Percentiles rank a stretch among this genome's conserved stretches.
Conservation (phyloP, 2,888 invertebrate genomes). For the Chirona hameri region DNA sequence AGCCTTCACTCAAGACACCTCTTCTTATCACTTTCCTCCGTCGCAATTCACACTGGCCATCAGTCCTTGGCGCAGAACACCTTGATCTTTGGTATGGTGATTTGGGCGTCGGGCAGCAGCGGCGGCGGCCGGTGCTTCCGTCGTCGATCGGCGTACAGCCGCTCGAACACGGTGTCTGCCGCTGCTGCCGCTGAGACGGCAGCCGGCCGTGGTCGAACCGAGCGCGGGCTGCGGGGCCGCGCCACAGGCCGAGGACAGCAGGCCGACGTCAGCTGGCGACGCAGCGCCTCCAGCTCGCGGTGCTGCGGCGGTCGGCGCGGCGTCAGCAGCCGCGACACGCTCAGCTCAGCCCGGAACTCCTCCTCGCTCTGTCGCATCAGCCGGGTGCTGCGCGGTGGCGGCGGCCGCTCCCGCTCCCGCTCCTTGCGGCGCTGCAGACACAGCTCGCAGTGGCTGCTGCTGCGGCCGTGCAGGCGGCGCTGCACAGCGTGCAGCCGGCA, state of each 20-base stretch:
- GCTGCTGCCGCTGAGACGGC: no score
- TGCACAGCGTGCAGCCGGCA: constrained; percentile 8
- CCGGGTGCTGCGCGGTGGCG: neutral
- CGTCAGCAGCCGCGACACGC: constrained; percentile 25
- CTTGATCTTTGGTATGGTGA: constrained; percentile 1
- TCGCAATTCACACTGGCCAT: no score
- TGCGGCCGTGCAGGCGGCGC: constrained; percentile 23
- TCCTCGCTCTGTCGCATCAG: constrained; percentile 8
- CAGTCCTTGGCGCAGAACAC: neutral
- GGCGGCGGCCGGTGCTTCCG: neutral
- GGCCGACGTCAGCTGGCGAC: neutral
- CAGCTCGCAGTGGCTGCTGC: constrained; percentile 27
- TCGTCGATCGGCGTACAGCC: neutral
- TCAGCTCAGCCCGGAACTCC: constrained; percentile 23
- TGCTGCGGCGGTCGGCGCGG: neutral
- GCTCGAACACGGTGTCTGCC: constrained; percentile 4
- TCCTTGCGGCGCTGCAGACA: neutral
- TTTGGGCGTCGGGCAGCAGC: neutral
- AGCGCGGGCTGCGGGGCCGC: neutral
- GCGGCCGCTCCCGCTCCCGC: neutral
- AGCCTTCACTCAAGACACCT: no score
- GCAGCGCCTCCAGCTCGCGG: neutral
- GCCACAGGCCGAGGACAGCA: neutral
- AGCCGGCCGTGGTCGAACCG: neutral
- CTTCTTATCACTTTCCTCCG: no score